Evolutionary conservation across 2,113 vertebrate genomes (phyloP).

Genomic region (Pungitius pungitius): DNA sequence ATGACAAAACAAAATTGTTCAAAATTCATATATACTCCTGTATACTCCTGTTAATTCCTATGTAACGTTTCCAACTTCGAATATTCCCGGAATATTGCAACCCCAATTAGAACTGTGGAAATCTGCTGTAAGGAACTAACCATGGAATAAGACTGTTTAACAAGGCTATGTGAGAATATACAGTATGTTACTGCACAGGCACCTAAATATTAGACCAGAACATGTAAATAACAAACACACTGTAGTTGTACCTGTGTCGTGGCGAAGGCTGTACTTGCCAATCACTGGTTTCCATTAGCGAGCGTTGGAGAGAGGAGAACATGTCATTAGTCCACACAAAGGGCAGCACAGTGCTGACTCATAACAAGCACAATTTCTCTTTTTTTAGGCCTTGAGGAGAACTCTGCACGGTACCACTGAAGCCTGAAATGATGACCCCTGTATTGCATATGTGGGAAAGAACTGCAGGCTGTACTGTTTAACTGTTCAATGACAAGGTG

Average conservation of each 20-base stretch:
- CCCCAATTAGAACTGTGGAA: neutral
- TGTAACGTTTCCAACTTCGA: too few relatives aligned
- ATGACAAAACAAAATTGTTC: too few relatives aligned
- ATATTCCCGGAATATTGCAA: too few relatives aligned
- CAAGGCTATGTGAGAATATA: neutral
- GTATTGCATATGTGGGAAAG: conserved; percentile 52
- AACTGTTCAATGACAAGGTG: conserved; percentile 17
- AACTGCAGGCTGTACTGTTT: conserved; percentile 25
- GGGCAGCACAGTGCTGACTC: conserved; percentile 31
- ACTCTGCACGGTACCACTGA: neutral
- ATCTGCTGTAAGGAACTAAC: neutral
- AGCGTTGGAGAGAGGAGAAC: conserved; percentile 20
- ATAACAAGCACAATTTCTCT: conserved; percentile 23
- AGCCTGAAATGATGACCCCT: conserved; percentile 48
- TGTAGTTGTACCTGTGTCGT: conserved; percentile 87
- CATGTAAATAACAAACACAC: neutral
- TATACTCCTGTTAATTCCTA: too few relatives aligned
- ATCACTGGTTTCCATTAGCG: conserved; percentile 84
- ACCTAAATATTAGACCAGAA: neutral
- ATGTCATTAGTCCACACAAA: conserved; percentile 42
- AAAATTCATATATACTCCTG: too few relatives aligned
- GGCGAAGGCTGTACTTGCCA: conserved; percentile 95
- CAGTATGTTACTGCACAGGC: neutral
- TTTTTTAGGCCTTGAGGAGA: conserved; percentile 15
- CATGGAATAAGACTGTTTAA: neutral